Percentiles rank a stretch among this genome's conserved stretches.
Conservation (phyloP, 2,113 vertebrate genomes). For the Pionites leucogaster region DNA sequence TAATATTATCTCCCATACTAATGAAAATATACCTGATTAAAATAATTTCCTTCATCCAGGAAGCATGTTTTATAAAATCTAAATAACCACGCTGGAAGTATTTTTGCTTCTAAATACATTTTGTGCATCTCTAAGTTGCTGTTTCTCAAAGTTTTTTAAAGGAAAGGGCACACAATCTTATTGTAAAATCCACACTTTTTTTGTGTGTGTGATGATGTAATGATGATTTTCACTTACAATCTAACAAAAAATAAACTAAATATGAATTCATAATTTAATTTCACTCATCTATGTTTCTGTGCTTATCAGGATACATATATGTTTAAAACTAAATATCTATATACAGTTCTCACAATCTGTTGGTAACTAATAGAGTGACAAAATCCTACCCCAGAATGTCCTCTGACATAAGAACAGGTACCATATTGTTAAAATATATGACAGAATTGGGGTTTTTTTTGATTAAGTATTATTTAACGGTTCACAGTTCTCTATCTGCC, state of each 20-base stretch:
- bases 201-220: neutral
- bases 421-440: neutral
- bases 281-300: neutral
- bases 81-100: neutral
- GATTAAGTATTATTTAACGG: neutral
- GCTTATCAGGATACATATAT: neutral
- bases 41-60: neutral
- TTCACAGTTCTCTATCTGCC: neutral
- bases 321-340: neutral
- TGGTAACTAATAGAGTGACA: neutral
- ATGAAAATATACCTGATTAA: neutral
- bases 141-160: neutral
- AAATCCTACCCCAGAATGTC: neutral
- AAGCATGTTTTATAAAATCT: neutral
- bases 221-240: neutral
- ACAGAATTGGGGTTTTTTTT: neutral
- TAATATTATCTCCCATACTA: neutral
- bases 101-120: neutral
- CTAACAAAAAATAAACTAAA: neutral
- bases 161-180: neutral
- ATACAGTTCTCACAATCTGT: neutral
- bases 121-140: neutral
- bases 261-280: neutral
- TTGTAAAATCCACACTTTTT: neutral
- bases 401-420: neutral